Evolutionary conservation across 2,113 vertebrate species (phyloP).

Genomic region (Illadopsis cleaveri): DNA sequence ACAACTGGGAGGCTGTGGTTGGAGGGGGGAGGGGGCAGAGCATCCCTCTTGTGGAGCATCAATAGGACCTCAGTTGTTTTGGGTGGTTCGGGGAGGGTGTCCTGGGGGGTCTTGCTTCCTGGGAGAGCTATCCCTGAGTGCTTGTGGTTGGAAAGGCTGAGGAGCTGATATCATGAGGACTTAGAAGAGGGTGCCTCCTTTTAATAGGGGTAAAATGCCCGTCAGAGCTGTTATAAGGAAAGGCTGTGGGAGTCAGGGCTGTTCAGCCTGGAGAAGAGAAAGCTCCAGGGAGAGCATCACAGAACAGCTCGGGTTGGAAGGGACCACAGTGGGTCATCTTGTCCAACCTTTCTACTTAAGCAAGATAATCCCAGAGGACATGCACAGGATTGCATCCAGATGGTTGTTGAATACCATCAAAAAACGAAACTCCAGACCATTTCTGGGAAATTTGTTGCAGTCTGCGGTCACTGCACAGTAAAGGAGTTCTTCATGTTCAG

Average conservation of each 20-base stretch:
- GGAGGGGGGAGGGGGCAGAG: background rate
- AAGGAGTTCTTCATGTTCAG: background rate
- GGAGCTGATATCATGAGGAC: background rate
- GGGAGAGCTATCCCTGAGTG: background rate
- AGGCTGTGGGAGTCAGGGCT: background rate
- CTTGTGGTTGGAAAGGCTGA: background rate
- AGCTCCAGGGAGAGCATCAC: background rate
- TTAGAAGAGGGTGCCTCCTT: background rate
- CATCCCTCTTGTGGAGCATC: background rate
- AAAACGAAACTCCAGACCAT: background rate
- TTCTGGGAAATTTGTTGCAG: background rate
- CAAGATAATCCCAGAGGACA: background rate
- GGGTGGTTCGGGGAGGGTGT: background rate
- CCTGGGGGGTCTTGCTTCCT: no score
- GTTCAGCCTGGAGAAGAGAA: background rate
- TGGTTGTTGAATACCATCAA: background rate
- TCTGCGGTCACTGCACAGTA: background rate
- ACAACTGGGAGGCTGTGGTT: background rate
- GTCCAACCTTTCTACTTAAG: background rate
- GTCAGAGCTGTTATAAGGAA: rapidly evolving
- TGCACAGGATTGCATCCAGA: no score
- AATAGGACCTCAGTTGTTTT: rapidly evolving
- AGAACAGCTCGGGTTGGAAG: background rate
- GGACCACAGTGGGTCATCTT: background rate
- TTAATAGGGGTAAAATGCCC: background rate